Base-by-base conservation (phyloP, 2,797 vertebrate genomes). In the Xerus rutilus region DNA sequence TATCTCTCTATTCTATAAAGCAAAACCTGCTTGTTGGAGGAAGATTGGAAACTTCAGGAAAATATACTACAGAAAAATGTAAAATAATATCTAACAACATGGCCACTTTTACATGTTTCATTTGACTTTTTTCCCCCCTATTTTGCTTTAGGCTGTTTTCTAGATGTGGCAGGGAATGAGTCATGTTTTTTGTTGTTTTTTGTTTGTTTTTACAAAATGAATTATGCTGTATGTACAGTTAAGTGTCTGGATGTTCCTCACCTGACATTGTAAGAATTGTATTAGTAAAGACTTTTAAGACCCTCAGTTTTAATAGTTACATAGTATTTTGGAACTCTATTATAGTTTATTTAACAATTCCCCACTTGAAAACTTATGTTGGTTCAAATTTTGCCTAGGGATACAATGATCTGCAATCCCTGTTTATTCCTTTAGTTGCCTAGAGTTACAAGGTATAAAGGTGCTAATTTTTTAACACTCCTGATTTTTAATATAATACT, bases 141-240 rank as follows among this genome's bases (percentile, higher is more conserved):
- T 67, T 81, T 91, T 92, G 28, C 52, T 86, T 59, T 70, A 59
- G 65, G 7, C 4, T 52, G 1, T 70, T 70, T 87, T 91, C n/a
- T 73, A 30, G 4, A n/a, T n/a, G 8, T 64, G 17, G 14, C 25
- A 6, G 18, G 11, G 52, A 35, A 14, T 57, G 45, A 67, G 4
- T 89, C 35, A n/a, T n/a, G 12, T 1, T 39, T 57, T 57, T 21
- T 21, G 20, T 20, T 57, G 54, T 57, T 57, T 18, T 57, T 54
- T 90, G 82, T 96, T 95, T 32, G 65, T 52, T 76, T 94, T 84
- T 79, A 39, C 59, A 92, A 65, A 91, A 82, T 52, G 45, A 23
- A 15, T 96, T 70, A 17, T 76, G 32, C 20, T 87, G 23, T 92
- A 9, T 57, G 17, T 82, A 49, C 52, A 67, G 17, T 59, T 95